Evolutionary conservation across 2,888 invertebrate species (phyloP), one percentile per base, ranked within the genome.

Genomic region (Empis livida): DNA sequence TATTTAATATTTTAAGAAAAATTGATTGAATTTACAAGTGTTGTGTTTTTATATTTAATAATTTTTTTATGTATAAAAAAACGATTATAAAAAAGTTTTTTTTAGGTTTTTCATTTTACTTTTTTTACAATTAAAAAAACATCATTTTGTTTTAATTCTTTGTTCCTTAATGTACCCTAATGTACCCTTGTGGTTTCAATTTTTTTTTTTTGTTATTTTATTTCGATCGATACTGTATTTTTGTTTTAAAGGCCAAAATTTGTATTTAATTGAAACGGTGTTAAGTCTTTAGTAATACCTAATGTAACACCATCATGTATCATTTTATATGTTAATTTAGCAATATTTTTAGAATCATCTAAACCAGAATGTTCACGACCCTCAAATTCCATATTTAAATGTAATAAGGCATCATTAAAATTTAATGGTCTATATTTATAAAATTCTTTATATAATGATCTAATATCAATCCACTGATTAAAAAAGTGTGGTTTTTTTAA

Each of bases 341-440:
- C 79, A 42, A 80, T 75, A 60, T 80, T 80, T 54, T 72, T 70
- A 13, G 79, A 74, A 64, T 80, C 79, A 62, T 76, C 71, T 32
- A 78, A 64, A 35, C 79, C 79, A 42, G 76, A 77, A 58, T 80
- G 79, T 53, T 76, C 69, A 43, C 72, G 67, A 8, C 79, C 80
- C 55, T 74, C 72, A 63, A 80, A 80, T 13, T 63, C 55, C 42
- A 80, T 61, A 1, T 77, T 77, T 13, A 77, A 64, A 57, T 77
- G 75, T 38, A 63, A 62, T 17, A 80, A 59, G 4, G 79, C 79
- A 49, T 77, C 77, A 30, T 50, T 54, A 45, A 68, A 68, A 49
- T 64, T 67, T 14, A 61, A 55, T 8, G 79, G 77, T 49, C 64
- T 67, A 54, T 74, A 66, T 45, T 70, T 68, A 59, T 78, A 79